Evolutionary conservation across 2,888 invertebrate species (phyloP), one percentile per base, ranked within the genome.

Genomic region (Ectemnius continuus): DNA sequence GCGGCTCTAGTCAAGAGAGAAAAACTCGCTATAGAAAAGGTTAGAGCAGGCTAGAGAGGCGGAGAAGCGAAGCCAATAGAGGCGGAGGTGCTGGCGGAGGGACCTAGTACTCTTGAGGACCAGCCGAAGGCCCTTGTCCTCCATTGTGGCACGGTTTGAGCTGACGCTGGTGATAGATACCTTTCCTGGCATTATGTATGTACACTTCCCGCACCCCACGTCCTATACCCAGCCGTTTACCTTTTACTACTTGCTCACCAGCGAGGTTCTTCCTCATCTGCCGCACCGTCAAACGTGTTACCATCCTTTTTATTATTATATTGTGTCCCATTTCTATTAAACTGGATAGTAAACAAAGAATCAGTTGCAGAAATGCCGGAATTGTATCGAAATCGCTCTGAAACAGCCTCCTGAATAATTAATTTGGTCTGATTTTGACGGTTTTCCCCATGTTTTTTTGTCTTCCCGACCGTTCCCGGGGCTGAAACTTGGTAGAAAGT

Each of bases 151-250:
- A 69, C 71, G 82, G 75, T 84, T 77, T 76, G 78, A 88, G 88
- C 88, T 88, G 88, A 88, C 88, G 88, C 81, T 76, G 83, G 82
- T 86, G 88, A 88, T 88, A 88, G 86, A 87, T 86, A 87, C 84
- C 76, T 83, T 81, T 81, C 73, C 67, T 77, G 77, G 79, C 72
- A 70, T 78, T 80, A 78, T 80, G 70, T 80, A 78, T 80, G 36
- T 48, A 26, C 52, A 83, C 72, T 64, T 28, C 8, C 36, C 36
- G 8, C 36, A 36, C 36, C 36, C 36, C 36, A 11, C 36, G 72
- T 28, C 61, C 69, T 57, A 65, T 3, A 36, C 36, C 70, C 6
- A 59, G 57, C 56, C 59, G 45, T 65, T 75, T 56, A 68, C 62
- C 70, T 75, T 75, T 68, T 73, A 78, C 36, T 36, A 36, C 36